Base-by-base conservation (phyloP, 2,797 vertebrate species). In the Pangasius larnaudii region DNA sequence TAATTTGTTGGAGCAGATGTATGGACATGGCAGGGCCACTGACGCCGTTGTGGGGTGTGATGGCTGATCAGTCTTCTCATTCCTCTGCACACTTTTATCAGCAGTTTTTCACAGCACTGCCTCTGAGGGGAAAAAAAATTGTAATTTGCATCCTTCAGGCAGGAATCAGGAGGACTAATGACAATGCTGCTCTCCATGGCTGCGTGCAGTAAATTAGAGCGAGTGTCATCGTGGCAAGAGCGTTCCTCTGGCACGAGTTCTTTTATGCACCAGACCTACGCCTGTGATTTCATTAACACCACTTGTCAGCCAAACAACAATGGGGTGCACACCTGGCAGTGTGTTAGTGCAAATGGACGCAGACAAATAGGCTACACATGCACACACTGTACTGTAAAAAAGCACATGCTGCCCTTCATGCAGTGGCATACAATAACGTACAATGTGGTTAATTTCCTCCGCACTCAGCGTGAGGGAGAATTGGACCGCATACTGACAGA, bases 1-100 rank as follows among this genome's bases (percentile, higher is more conserved):
- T 97, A 97, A 98, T 99, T 98, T 98, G 97, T 97, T 95, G 97
- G 96, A 94, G 95, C 96, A 97, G 97, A 97, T 96, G 95, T 95
- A 96, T 96, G 96, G 95, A 97, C 97, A 96, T 93, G 96, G 96
- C 94, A 96, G 92, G 95, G 96, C 97, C 96, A 97, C 97, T 97
- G 97, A 96, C 95, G 96, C 96, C 96, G 96, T 96, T 97, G 94
- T 94, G 96, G 96, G 95, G 96, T 95, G 95, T 96, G 96, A 96
- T 96, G 96, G 96, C 95, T 96, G 96, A 97, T 98, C 97, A 96
- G 97, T 98, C 97, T 97, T 97, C 94, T 94, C 92, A 94, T 96
- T 96, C 96, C 95, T 91, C 92, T 93, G 91, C 92, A 94, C 94
- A 96, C 97, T 96, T 98, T 98, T 97, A 97, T 97, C 96, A 96